These are phyloP conservation scores for Ochlodes sylvanus DNA, from an alignment of 2,888 invertebrate genomes.

Conservation along the genomic window DNA sequence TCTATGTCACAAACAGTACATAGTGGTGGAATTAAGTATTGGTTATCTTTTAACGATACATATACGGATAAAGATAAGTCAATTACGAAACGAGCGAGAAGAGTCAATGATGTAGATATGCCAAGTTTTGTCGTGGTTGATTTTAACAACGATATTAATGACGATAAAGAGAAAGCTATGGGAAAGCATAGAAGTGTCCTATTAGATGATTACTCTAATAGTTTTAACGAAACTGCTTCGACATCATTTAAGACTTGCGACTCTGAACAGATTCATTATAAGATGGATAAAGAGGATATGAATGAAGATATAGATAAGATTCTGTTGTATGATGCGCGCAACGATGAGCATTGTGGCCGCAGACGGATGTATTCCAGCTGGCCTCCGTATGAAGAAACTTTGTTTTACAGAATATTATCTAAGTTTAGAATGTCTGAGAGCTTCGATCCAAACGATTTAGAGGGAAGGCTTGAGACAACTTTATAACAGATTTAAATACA, in stretches of 20 bases:
- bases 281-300: slow-evolving; percentile 15
- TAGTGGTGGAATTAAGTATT: slow-evolving; percentile 74
- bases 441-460: slow-evolving; percentile 71
- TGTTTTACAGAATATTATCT: slow-evolving; percentile 72
- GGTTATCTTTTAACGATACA: slow-evolving; percentile 75
- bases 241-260: slow-evolving; percentile 55
- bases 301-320: slow-evolving; percentile 40
- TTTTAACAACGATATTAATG: slow-evolving; percentile 41
- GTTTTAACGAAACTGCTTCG: slow-evolving; percentile 46
- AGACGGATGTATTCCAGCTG: slow-evolving; percentile 63
- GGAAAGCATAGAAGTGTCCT: slow-evolving; percentile 8
- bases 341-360: slow-evolving; percentile 41
- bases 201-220: slow-evolving; percentile 13
- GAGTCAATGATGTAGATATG: slow-evolving; percentile 47
- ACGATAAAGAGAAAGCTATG: slow-evolving; percentile 38
- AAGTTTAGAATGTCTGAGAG: slow-evolving; percentile 78
- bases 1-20: slow-evolving; percentile 74
- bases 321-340: slow-evolving; percentile 57
- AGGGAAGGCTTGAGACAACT: slow-evolving; percentile 37
- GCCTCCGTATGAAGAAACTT: slow-evolving; percentile 74
- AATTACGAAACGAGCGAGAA: slow-evolving; percentile 40
- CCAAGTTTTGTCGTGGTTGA: slow-evolving; percentile 67
- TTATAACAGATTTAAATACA: slow-evolving; percentile 12
- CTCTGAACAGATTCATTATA: slow-evolving; percentile 43
- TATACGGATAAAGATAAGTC: slow-evolving; percentile 42